phyloP scores from a whole-genome alignment of 2,888 invertebrate species.

The Lithophane leautieri region DNA sequence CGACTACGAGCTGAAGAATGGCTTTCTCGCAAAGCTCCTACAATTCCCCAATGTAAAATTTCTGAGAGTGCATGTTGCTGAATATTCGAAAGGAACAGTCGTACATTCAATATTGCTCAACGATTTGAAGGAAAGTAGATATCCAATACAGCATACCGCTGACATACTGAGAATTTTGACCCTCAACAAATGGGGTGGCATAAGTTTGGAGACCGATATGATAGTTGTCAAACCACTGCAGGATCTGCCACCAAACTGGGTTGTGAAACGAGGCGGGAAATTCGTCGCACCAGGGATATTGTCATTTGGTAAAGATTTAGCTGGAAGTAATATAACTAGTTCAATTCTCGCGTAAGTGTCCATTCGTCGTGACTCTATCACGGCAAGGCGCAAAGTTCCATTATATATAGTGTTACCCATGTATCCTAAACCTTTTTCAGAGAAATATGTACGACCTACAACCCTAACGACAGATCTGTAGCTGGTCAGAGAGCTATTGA shows the following conservation, averaged over 20 bases:
- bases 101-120: conserved; percentile 40
- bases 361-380: neutral
- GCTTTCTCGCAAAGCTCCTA: conserved; percentile 38
- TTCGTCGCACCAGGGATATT: conserved; percentile 46
- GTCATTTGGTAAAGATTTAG: conserved; percentile 78
- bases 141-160: conserved; percentile 87
- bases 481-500: conserved; percentile 17
- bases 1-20: conserved; percentile 4
- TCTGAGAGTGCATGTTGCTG: conserved; percentile 51
- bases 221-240: conserved; percentile 88
- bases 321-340: conserved; percentile 44
- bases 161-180: conserved; percentile 91
- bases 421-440: conserved; percentile 16
- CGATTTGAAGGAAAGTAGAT: conserved; percentile 33
- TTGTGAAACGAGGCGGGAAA: conserved; percentile 75
- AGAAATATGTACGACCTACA: conserved; percentile 37
- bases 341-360: conserved; percentile 40
- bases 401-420: neutral
- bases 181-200: conserved; percentile 93
- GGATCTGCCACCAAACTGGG: conserved; percentile 86
- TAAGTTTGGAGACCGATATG: conserved; percentile 93
- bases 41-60: conserved; percentile 47
- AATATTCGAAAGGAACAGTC: conserved; percentile 74
- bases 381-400: neutral
- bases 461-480: conserved; percentile 13